Conservation (phyloP, 2,888 invertebrate species). For the Habrosyne pyritoides region DNA sequence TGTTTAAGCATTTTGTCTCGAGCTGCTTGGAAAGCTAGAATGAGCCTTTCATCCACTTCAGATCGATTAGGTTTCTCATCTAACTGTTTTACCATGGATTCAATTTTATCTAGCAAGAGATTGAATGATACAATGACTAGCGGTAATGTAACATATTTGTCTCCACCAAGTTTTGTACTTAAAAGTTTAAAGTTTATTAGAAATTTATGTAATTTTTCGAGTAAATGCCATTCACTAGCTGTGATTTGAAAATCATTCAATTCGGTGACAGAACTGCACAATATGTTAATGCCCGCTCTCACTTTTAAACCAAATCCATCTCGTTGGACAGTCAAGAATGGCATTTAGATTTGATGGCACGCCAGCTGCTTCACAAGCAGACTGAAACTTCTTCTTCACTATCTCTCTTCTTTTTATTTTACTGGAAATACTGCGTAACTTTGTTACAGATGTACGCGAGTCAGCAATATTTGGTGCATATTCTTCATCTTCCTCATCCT, state of each 20-base stretch:
- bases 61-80: conserved; percentile 34
- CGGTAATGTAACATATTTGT: conserved; percentile 33
- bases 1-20: conserved; percentile 35
- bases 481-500: conserved; percentile 28
- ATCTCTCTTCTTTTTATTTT: conserved; percentile 31
- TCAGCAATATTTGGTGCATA: conserved; percentile 32
- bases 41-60: conserved; percentile 35
- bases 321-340: conserved; percentile 30
- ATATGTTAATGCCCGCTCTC: conserved; percentile 25
- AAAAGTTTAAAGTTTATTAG: conserved; percentile 35
- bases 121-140: conserved; percentile 31
- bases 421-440: conserved; percentile 30
- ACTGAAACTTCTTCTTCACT: conserved; percentile 31
- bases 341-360: conserved; percentile 32
- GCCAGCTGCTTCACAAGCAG: conserved; percentile 33
- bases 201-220: too few relatives aligned
- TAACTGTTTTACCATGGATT: conserved; percentile 30
- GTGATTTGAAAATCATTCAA: conserved; percentile 32
- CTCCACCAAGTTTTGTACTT: conserved; percentile 33
- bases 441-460: conserved; percentile 26
- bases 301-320: conserved; percentile 34
- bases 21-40: conserved; percentile 33
- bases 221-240: conserved; percentile 29
- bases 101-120: conserved; percentile 30
- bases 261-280: conserved; percentile 32